A percentile compares a stretch with the other conserved stretches of the same genome.
phyloP scores from a whole-genome alignment of 2,113 vertebrate genomes.

The Carlito syrichta region DNA sequence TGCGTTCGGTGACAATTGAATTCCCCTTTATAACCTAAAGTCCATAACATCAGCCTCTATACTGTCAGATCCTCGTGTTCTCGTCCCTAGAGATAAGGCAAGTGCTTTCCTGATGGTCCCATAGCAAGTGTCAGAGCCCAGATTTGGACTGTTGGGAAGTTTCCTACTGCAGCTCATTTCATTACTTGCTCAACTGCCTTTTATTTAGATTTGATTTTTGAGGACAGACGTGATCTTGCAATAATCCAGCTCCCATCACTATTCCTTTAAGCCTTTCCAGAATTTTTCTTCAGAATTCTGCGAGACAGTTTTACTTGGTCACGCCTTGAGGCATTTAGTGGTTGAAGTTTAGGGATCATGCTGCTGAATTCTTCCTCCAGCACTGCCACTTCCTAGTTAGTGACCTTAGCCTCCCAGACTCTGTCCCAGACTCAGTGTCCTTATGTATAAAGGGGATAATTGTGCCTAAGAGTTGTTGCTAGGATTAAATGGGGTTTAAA shows the following conservation, averaged over 20 bases:
- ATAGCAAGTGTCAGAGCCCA: neutral
- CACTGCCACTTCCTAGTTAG: neutral
- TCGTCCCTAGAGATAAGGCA: neutral
- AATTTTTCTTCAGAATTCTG: neutral
- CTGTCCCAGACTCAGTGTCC: neutral
- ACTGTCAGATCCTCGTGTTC: neutral
- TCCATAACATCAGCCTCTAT: too few relatives aligned
- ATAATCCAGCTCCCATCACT: neutral
- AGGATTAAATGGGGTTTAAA: slow-evolving; percentile 3
- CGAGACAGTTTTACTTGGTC: neutral
- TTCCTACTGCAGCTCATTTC: neutral
- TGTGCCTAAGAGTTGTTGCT: neutral
- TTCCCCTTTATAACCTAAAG: neutral
- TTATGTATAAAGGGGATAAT: neutral
- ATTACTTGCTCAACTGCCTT: neutral
- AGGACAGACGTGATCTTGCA: neutral
- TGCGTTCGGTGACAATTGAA: neutral
- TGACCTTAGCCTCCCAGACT: neutral
- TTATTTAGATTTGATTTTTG: neutral
- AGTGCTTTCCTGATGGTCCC: neutral
- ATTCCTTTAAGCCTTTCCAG: neutral
- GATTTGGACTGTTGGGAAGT: neutral
- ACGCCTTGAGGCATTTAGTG: neutral
- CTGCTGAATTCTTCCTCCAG: neutral
- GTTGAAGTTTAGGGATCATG: neutral